Conservation (phyloP, 2,888 invertebrate genomes). For the Siphonodentalium dalli region DNA sequence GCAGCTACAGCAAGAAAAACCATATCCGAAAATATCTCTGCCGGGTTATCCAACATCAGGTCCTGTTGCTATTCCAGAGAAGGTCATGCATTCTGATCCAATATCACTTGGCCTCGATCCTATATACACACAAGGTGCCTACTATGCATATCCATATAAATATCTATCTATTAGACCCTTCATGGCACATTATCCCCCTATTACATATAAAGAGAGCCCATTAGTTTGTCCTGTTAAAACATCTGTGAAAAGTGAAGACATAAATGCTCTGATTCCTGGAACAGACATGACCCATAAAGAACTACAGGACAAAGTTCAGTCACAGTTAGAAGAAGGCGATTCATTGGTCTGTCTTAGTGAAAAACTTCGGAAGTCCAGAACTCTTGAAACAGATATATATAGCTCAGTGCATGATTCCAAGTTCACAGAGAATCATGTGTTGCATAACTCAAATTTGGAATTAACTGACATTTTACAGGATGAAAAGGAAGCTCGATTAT, state of each 20-base stretch:
- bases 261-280: constrained; percentile 34
- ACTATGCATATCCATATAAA: constrained; percentile 24
- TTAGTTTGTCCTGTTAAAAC: too few relatives aligned
- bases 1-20: constrained; percentile 44
- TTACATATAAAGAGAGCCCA: too few relatives aligned
- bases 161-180: constrained; percentile 16
- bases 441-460: neutral
- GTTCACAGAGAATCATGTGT: neutral
- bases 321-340: constrained; percentile 46
- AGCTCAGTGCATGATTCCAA: neutral
- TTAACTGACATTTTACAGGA: constrained; percentile 3
- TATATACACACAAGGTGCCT: constrained; percentile 34
- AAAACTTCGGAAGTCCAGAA: too few relatives aligned
- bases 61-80: constrained; percentile 44
- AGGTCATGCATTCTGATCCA: constrained; percentile 47
- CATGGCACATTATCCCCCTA: neutral
- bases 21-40: constrained; percentile 52
- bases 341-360: constrained; percentile 36
- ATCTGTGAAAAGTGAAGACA: constrained; percentile 36
- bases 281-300: constrained; percentile 56
- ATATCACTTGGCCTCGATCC: constrained; percentile 38
- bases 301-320: constrained; percentile 51
- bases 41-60: constrained; percentile 61
- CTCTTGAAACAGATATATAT: neutral
- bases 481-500: constrained; percentile 30